These are phyloP conservation scores for Magallana angulata DNA, from an alignment of 1,140 invertebrate genomes.

Conservation along the genomic window DNA sequence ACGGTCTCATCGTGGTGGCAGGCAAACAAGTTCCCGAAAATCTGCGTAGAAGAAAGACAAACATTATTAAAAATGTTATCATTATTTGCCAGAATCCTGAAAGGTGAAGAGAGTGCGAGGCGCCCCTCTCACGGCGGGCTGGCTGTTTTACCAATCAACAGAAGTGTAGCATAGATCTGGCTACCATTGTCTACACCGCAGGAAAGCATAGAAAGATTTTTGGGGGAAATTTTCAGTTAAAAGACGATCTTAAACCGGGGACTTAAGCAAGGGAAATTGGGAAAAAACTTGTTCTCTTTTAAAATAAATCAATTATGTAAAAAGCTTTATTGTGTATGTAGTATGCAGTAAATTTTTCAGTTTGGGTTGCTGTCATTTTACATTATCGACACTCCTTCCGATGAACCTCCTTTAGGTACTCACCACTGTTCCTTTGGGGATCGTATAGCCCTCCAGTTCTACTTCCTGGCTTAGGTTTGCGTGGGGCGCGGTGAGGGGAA, in stretches of 20 bases:
- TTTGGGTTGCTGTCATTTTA: no score
- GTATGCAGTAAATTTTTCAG: no score
- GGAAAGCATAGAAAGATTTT: no score
- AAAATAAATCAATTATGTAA: no score
- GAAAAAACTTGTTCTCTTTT: no score
- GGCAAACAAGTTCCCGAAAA: slow-evolving; percentile 90
- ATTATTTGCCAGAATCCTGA: not conserved
- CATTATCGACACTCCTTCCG: no score
- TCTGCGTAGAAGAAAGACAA: slow-evolving; percentile 69
- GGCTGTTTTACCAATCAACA: not conserved
- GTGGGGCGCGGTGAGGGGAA: slow-evolving; percentile 73
- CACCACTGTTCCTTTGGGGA: slow-evolving; percentile 74
- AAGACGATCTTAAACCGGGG: no score
- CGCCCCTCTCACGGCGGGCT: not conserved
- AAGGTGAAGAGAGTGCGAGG: not conserved
- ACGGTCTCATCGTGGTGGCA: slow-evolving; percentile 87
- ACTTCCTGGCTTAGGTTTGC: slow-evolving; percentile 68
- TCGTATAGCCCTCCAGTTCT: slow-evolving; percentile 62
- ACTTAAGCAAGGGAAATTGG: no score
- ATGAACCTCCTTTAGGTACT: slow-evolving; percentile 43
- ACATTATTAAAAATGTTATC: not conserved
- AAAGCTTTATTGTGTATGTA: no score
- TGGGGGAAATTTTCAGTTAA: no score
- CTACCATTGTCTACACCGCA: no score
- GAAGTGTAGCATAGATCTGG: not conserved